Evolutionary conservation across 1,140 invertebrate species (phyloP).

Genomic region (Drusus annulatus): DNA sequence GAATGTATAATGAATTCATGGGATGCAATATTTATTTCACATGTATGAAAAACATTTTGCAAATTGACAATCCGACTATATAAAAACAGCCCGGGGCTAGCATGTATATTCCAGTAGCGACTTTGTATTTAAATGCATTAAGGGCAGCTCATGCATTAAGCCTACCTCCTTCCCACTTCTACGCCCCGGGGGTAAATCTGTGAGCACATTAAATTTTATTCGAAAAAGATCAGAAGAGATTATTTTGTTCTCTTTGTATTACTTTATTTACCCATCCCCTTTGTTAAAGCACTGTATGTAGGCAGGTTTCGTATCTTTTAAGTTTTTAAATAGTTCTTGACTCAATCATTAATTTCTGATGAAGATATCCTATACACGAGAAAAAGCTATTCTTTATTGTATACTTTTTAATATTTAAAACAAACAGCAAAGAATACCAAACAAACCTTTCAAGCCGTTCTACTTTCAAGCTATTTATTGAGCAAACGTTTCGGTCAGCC

Average conservation of each 20-base stretch:
- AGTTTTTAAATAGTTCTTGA: too few species aligned
- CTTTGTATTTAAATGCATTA: conserved; percentile 29
- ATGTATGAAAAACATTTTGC: conserved; percentile 1
- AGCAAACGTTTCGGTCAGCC: too few species aligned
- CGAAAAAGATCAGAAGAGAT: conserved; percentile 35
- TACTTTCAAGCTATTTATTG: too few species aligned
- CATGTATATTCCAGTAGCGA: conserved; percentile 18
- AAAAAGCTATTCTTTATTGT: too few species aligned
- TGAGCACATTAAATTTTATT: conserved; percentile 47
- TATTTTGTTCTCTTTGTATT: conserved; percentile 12
- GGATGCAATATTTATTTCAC: neutral
- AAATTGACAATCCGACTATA: neutral
- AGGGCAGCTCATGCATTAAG: conserved; percentile 14
- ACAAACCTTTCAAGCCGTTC: too few species aligned
- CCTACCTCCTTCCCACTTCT: neutral
- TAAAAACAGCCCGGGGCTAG: conserved; percentile 17
- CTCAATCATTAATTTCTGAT: too few species aligned
- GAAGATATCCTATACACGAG: too few species aligned
- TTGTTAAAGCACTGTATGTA: neutral
- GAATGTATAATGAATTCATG: too few species aligned
- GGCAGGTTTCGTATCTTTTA: too few species aligned
- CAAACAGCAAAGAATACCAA: too few species aligned
- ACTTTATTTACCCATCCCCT: conserved; percentile 3
- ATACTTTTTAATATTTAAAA: too few species aligned
- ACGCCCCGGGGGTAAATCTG: neutral